phyloP scores from a whole-genome alignment of 2,888 invertebrate genomes.

The Dexiosoma caninum region DNA sequence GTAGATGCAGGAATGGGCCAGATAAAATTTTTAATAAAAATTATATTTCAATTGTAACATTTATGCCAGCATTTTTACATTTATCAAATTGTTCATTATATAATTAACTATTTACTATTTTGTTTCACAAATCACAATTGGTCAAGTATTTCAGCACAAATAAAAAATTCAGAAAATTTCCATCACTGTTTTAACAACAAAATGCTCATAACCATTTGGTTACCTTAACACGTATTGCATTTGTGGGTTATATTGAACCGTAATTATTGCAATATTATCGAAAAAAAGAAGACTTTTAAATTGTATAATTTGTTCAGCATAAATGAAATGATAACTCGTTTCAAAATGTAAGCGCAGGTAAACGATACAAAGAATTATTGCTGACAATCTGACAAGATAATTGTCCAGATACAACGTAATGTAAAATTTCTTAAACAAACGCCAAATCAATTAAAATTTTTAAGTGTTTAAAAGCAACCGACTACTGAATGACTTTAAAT shows the following conservation, averaged over 20 bases:
- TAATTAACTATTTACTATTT: not conserved
- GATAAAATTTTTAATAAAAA: too few relatives aligned
- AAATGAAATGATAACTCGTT: conserved; percentile 27
- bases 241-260: not conserved
- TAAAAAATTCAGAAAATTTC: not conserved
- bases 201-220: not conserved
- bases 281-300: not conserved
- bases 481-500: conserved; percentile 2
- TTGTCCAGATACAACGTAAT: not conserved
- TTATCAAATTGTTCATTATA: too few relatives aligned
- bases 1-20: too few relatives aligned
- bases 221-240: not conserved
- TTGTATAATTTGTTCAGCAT: not conserved
- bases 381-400: conserved; percentile 43
- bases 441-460: not conserved
- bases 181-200: not conserved
- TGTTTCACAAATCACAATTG: not conserved
- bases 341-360: not conserved
- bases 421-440: not conserved
- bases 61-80: too few relatives aligned
- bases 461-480: not conserved
- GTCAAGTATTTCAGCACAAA: not conserved
- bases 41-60: too few relatives aligned
- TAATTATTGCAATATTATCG: conserved; percentile 1
- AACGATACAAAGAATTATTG: conserved; percentile 12